Base-by-base conservation (phyloP, 2,888 invertebrate species). In the Stenodera caucasica region DNA sequence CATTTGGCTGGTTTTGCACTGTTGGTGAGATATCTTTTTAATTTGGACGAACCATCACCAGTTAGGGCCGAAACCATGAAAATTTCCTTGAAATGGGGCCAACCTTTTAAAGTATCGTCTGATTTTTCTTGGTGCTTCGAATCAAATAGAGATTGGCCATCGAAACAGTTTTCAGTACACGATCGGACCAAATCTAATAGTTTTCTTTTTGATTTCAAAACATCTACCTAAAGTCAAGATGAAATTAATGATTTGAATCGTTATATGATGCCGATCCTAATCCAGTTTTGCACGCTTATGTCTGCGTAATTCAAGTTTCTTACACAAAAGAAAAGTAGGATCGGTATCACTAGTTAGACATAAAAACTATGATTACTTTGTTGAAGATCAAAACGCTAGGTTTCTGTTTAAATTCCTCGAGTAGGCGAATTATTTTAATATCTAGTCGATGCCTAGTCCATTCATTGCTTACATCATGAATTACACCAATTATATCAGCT, bases 31-130 rank as follows among this genome's bases (percentile, higher is more conserved):
- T 91, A 93, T 64, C 88, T 82, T 67, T 72, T 77, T 6, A 81
- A 62, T 55, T 78, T 75, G n/a, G 62, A 58, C 30, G 80, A 56
- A n/a, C 81, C 81, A 72, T 71, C 72, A 23, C 90, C 90, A 58
- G 86, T 87, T 26, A 94, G 77, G 0, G 96, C 91, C 8, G 97
- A 97, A n/a, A 95, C 86, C 84, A 97, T 88, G 77, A 98, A 98
- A 9, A 98, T 89, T 75, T 92, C 89, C 26, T 87, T 84, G 80
- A 99, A 99, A 67, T 90, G 78, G n/a, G 86, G 84, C 90, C 91
- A 92, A 7, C 87, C 86, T 57, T 63, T 40, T 8, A 40, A 18
- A 40, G 4, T 21, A 18, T 69, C 67, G 58, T 68, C 55, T 59
- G 60, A 55, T 53, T 58, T 49, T 58, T 29, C 15, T 18, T 40